A percentile compares a stretch with the other conserved stretches of the same genome.
These are phyloP conservation scores for Canis aureus DNA, from an alignment of 2,113 vertebrate species.

Conservation along the genomic window DNA sequence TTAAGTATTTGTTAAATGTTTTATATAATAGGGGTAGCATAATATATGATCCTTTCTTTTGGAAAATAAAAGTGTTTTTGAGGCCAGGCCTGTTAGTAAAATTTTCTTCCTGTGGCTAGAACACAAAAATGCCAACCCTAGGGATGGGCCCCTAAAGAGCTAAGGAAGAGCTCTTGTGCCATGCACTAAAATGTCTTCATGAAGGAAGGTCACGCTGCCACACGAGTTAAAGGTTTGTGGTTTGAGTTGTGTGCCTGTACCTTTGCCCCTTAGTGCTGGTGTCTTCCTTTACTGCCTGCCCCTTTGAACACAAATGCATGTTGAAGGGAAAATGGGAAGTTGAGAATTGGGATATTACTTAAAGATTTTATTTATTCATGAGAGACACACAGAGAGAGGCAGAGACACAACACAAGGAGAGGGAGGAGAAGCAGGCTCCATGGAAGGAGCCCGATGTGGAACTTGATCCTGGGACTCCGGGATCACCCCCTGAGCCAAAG, in stretches of 20 bases:
- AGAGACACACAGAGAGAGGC: too few relatives aligned
- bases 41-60: background rate
- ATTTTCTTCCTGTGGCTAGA: slow-evolving; percentile 9
- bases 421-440: too few relatives aligned
- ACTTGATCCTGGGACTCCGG: too few relatives aligned
- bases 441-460: too few relatives aligned
- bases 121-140: background rate
- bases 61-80: background rate
- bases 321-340: background rate
- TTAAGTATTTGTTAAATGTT: slow-evolving; percentile 3
- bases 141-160: background rate
- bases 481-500: too few relatives aligned
- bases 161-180: background rate
- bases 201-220: background rate
- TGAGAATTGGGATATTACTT: background rate
- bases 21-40: background rate
- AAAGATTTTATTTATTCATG: too few relatives aligned
- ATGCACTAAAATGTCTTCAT: background rate
- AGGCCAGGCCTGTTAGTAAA: background rate
- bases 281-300: background rate
- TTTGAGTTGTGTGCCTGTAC: background rate
- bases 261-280: fast-evolving
- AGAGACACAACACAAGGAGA: too few relatives aligned
- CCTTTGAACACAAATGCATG: background rate
- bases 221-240: background rate